A percentile compares a stretch with the other conserved stretches of the same genome.
These are phyloP conservation scores for Herminia tarsipennalis DNA, from an alignment of 2,888 invertebrate genomes.

Conservation along the genomic window DNA sequence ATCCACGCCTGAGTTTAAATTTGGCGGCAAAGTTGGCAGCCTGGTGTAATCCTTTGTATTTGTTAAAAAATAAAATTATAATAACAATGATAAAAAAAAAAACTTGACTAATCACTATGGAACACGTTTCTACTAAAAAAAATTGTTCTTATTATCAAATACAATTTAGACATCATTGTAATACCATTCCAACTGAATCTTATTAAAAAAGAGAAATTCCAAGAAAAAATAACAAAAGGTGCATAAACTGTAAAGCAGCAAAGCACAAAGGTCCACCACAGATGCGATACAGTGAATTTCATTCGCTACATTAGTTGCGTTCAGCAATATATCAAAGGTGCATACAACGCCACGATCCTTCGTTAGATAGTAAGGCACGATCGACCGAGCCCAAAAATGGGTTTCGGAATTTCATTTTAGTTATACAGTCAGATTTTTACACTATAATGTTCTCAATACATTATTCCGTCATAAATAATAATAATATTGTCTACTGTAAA, in stretches of 20 bases:
- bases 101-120: too few relatives aligned
- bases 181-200: too few relatives aligned
- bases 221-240: not conserved
- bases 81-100: too few relatives aligned
- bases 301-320: constrained; percentile 39
- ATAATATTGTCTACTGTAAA: too few relatives aligned
- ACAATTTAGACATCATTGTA: too few relatives aligned
- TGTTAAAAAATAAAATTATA: constrained; percentile 62
- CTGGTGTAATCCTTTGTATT: constrained; percentile 94
- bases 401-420: not conserved
- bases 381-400: not conserved
- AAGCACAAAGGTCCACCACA: constrained; percentile 20
- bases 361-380: not conserved
- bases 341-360: constrained; percentile 22
- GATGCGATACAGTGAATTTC: constrained; percentile 37
- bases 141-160: too few relatives aligned
- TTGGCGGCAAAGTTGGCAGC: constrained; percentile 95
- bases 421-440: too few relatives aligned
- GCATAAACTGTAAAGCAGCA: not conserved
- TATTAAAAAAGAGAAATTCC: too few relatives aligned
- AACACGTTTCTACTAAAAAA: too few relatives aligned
- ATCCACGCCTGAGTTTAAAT: constrained; percentile 94
- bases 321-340: constrained; percentile 35
- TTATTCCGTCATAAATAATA: too few relatives aligned
- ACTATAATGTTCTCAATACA: too few relatives aligned